Percentiles rank a stretch among this genome's conserved stretches.
These are phyloP conservation scores for Falco biarmicus DNA, from an alignment of 2,797 vertebrate species.

Conservation along the genomic window DNA sequence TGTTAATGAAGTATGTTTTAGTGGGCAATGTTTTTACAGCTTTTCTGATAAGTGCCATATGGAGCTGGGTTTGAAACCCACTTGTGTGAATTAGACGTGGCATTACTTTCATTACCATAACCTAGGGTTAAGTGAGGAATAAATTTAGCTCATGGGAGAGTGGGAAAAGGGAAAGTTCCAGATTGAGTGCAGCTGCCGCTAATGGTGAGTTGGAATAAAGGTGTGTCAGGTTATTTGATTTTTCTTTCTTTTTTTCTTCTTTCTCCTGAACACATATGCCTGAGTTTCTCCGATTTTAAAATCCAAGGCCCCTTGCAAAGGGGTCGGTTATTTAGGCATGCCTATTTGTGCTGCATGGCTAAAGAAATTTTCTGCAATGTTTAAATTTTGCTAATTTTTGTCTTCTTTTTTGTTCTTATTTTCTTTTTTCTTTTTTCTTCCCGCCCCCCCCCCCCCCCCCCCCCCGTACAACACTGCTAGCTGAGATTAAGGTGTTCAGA, in stretches of 20 bases:
- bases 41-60: neutral
- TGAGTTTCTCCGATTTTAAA: neutral
- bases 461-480: neutral
- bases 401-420: neutral
- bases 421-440: neutral
- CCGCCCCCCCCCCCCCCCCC: too few relatives aligned
- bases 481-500: conserved; percentile 12
- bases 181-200: neutral
- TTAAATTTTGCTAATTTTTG: neutral
- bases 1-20: neutral
- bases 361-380: neutral
- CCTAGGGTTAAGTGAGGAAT: conserved; percentile 6
- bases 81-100: conserved; percentile 22
- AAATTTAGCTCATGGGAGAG: neutral
- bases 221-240: neutral
- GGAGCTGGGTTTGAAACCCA: neutral
- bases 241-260: neutral
- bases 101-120: neutral
- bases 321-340: neutral
- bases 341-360: neutral
- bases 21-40: neutral
- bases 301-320: neutral
- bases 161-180: neutral
- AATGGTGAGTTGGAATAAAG: neutral
- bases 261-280: neutral